Evolutionary conservation across 2,888 invertebrate genomes (phyloP), one percentile per base, ranked within the genome.

Genomic region (Cactoblastis cactorum): DNA sequence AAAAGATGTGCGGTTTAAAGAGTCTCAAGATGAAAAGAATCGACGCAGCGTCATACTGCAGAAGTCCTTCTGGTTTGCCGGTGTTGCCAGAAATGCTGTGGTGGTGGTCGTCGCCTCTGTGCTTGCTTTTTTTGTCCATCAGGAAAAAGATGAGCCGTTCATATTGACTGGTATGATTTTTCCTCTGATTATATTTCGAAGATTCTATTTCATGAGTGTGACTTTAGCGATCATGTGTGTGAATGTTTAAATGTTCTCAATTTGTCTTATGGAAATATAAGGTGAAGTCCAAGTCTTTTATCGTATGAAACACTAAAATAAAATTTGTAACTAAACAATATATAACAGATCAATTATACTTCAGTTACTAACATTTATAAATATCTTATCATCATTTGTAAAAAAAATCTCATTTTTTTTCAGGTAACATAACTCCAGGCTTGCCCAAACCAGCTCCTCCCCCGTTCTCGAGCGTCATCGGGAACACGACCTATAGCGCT

Each of bases 41-140:
- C 67, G 69, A 14, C 74, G 73, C 22, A 72, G 67, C 12, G 62
- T 71, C 15, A 59, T 79, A 12, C 48, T 90, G 1, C 90, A 87
- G 61, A 91, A 83, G 56, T 56, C 80, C 12, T 62, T 93, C 8
- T 94, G 94, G 93, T 91, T 93, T 52, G 57, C 91, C 0, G 93
- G 93, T 0, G 93, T 94, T 0, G 91, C 92, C 0, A 90, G 95
- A 56, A 95, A 95, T 69, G 95, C 94, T 0, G 84, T 94, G 0
- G 91, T 94, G 0, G 94, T 95, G 0, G 79, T 94, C 0, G 52
- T 92, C 0, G 92, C 92, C 37, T 90, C 93, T 0, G 69, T 90
- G 0, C 59, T 91, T 2, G 93, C 94, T 0, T 93, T 83, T 63
- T 68, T 90, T 45, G 80, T 93, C 19, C 81, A 91, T 48, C 66